Evolutionary conservation across 2,113 vertebrate genomes (phyloP).

Genomic region (Bufo bufo): DNA sequence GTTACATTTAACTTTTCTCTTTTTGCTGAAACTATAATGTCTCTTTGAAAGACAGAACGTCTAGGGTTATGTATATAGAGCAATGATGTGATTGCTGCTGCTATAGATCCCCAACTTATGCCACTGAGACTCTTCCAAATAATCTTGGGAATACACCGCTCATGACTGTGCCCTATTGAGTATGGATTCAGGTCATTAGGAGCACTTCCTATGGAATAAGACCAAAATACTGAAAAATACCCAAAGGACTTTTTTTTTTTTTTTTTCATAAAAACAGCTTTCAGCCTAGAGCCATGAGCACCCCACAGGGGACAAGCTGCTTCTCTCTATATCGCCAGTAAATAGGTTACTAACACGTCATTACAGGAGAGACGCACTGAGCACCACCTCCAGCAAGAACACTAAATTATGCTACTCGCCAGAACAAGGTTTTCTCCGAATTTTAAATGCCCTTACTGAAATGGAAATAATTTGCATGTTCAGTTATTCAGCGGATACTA

Average conservation of each 20-base stretch:
- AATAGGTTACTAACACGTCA: conserved; percentile 5
- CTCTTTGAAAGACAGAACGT: not conserved
- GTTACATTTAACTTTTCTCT: too few relatives aligned
- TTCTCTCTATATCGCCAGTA: not conserved
- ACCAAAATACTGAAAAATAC: conserved; percentile 9
- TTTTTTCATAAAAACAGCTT: conserved; percentile 1
- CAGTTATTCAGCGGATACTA: not conserved
- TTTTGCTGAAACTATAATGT: not conserved
- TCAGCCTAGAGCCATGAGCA: not conserved
- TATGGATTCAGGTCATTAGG: conserved; percentile 9
- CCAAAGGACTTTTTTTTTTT: not conserved
- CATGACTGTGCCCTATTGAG: not conserved
- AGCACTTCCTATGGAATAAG: not conserved
- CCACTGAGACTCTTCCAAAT: not conserved
- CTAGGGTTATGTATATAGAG: not conserved
- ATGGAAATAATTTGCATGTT: not conserved
- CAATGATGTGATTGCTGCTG: not conserved
- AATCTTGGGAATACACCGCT: not conserved
- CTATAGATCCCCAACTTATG: not conserved
- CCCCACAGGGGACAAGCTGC: not conserved
- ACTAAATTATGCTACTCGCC: not conserved
- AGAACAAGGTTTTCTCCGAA: not conserved
- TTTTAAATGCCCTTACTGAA: not conserved
- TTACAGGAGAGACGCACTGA: not conserved
- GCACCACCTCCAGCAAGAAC: conserved; percentile 13